Evolutionary conservation across 2,113 vertebrate species (phyloP).

Genomic region (Paradoxurus hermaphroditus): DNA sequence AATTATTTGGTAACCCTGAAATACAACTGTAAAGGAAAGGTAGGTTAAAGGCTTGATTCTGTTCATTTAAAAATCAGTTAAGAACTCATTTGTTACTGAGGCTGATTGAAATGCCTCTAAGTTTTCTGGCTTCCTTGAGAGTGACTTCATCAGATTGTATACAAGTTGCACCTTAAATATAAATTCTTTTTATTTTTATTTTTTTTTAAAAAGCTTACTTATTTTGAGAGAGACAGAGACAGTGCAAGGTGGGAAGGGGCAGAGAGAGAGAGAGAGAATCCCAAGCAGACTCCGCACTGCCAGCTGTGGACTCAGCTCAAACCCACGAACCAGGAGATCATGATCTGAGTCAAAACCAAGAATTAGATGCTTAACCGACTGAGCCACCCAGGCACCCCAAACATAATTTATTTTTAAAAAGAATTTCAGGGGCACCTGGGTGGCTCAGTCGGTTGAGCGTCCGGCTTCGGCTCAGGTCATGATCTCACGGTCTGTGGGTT

Average conservation of each 20-base stretch:
- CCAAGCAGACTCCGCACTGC: too few relatives aligned
- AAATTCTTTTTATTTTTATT: neutral
- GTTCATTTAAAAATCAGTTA: neutral
- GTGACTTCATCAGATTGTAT: neutral
- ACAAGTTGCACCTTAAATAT: neutral
- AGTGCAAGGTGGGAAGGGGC: too few relatives aligned
- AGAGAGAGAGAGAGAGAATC: too few relatives aligned
- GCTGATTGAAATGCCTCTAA: neutral
- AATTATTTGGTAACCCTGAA: constrained; percentile 11
- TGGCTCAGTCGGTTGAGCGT: too few relatives aligned
- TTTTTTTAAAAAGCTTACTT: too few relatives aligned
- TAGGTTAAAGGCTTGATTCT: neutral
- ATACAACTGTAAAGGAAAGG: neutral
- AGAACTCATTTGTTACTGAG: neutral
- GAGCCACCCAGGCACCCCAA: neutral
- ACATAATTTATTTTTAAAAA: neutral
- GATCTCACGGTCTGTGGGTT: too few relatives aligned
- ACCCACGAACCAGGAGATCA: neutral
- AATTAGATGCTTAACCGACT: neutral
- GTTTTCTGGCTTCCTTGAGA: neutral
- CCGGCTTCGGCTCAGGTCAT: too few relatives aligned
- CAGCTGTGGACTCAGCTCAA: too few relatives aligned
- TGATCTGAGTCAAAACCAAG: neutral
- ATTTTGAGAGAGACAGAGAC: too few relatives aligned
- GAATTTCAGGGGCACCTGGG: neutral